Evolutionary conservation across 2,797 vertebrate species (phyloP), one percentile per base, ranked within the genome.

Genomic region (Tapirus indicus): DNA sequence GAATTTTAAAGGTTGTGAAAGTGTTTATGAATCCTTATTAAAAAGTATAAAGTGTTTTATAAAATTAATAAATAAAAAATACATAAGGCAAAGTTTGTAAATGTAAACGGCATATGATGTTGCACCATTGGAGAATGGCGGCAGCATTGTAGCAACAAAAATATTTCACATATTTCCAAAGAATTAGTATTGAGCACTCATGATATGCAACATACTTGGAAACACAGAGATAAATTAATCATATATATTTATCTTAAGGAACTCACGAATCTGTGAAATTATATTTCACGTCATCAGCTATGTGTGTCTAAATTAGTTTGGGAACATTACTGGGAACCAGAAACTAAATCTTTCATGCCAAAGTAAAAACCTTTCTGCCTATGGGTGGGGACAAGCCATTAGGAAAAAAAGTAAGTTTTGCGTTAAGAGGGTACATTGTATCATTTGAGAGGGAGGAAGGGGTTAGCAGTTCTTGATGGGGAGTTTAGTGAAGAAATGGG

Each of bases 1-100:
- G 25, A 88, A 74, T 94, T 94, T 96, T 95, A 75, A 58, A 79
- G 10, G 3, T 64, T 78, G 6, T 91, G 11, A 86, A 91, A 78
- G 18, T 79, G 1, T 88, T 77, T 72, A 82, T 71, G 44, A 97
- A 27, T 80, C 6, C 8, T 71, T 69, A 75, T 64, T 54, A 49
- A 75, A 91, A 84, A 56, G 27, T 52, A 66, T 69, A 62, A 85
- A 71, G 17, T 69, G 23, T 58, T 90, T 91, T 82, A 80, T 77
- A 69, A 62, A 74, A 90, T 72, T 74, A 68, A 41, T 0, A 68
- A 58, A 91, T 72, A 7, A 68, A 85, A 78, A 64, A 35, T 72
- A 77, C 72, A 77, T 41, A 75, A 62, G 13, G 18, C 47, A 3
- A 72, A 91, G 18, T 83, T 71, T 27, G 35, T 35, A 91, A 85